Evolutionary conservation across 2,888 invertebrate species (phyloP).

Genomic region (Watsonalla cultraria): DNA sequence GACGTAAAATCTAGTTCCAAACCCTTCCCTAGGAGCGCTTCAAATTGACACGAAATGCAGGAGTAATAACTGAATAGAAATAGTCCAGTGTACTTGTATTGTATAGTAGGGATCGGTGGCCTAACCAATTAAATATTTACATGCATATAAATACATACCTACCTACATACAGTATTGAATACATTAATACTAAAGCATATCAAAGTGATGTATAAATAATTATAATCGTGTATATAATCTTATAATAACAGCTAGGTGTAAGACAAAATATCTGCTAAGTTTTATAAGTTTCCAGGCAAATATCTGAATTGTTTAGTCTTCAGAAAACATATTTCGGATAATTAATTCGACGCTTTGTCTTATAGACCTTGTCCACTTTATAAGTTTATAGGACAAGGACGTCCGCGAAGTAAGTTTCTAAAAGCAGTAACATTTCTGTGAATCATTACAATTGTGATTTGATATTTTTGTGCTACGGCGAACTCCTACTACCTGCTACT

Average conservation of each 20-base stretch:
- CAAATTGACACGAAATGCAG: too few relatives aligned
- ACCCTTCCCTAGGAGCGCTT: too few relatives aligned
- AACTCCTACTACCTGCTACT: too few relatives aligned
- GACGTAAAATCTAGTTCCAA: too few relatives aligned
- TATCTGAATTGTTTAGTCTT: slow-evolving; percentile 9
- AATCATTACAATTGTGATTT: too few relatives aligned
- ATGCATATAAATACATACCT: background rate
- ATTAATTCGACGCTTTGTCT: background rate
- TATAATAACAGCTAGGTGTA: slow-evolving; percentile 12
- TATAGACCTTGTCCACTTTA: background rate
- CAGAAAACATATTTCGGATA: background rate
- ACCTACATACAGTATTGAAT: slow-evolving; percentile 19
- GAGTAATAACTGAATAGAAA: too few relatives aligned
- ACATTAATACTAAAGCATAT: slow-evolving; percentile 62
- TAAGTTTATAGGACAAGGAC: too few relatives aligned
- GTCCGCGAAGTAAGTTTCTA: too few relatives aligned
- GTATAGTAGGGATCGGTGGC: too few relatives aligned
- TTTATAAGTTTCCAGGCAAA: slow-evolving; percentile 8
- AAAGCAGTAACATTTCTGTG: too few relatives aligned
- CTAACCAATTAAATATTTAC: background rate
- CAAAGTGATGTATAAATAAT: slow-evolving; percentile 40
- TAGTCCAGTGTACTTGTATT: too few relatives aligned
- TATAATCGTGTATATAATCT: slow-evolving; percentile 24
- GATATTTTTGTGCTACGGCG: too few relatives aligned
- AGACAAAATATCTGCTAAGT: slow-evolving; percentile 9